Base-by-base conservation (phyloP, 2,797 vertebrate species). In the Denticeps clupeoides region DNA sequence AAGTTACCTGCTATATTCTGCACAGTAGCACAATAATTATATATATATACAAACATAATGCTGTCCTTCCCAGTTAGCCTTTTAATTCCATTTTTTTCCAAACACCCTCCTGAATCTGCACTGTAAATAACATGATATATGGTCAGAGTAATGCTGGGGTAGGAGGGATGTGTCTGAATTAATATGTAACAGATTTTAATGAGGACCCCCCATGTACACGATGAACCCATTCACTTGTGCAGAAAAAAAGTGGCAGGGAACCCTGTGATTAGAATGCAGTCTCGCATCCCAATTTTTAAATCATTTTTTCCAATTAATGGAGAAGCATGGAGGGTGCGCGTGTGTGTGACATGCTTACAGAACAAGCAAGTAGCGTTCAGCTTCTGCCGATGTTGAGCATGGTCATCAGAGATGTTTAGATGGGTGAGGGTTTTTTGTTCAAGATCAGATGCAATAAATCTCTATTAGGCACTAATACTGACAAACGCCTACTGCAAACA, bases 271-370 rank as follows among this genome's bases (percentile, higher is more conserved):
- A 47, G 49, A 58, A 60, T 63, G 4, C 5, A 52, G 42, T 7
- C 3, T 3, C 9, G 29, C 37, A 4, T 42, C 7, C 44, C 22
- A 45, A 32, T 56, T 31, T 56, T 29, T 31, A 50, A 45, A n/a
- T n/a, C n/a, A n/a, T n/a, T n/a, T n/a, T 59, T 48, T 37, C 32
- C 48, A 45, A 56, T 59, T 68, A 48, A 11, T 41, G 19, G 43
- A 33, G 13, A n/a, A 42, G 4, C 1, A 15, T 8, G 12, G 10
- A 7, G 35, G 1, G 23, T 21, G 45, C 11, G 16, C 33, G 19
- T 47, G 45, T 45, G 41, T 53, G 56, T 59, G 45, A 44, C 41
- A 31, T 35, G 33, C 11, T 11, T 32, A 35, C 23, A 29, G 26
- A 56, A 28, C 16, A 42, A 44, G 43, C 40, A 46, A 51, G 41